Percentiles rank a stretch among this genome's conserved stretches.
These are phyloP conservation scores for Ametastegia equiseti DNA, from an alignment of 2,888 invertebrate species.

Conservation along the genomic window DNA sequence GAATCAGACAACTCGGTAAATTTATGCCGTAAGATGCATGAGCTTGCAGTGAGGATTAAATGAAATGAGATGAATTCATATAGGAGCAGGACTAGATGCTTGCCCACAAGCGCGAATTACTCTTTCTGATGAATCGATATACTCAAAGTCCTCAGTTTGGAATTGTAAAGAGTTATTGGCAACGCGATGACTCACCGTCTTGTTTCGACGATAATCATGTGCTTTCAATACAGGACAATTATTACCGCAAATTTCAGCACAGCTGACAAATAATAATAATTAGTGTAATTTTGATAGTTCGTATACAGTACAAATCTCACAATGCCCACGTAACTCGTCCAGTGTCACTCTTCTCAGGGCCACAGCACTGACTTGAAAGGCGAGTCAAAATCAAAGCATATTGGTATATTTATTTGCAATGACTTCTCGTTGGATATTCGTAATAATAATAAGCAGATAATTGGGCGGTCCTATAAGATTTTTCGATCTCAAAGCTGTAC, in stretches of 20 bases:
- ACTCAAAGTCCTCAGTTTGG: not conserved
- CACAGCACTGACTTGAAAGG: constrained; percentile 11
- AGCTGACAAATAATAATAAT: not conserved
- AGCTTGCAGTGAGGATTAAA: no score
- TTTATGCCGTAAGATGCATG: no score
- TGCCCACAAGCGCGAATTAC: not conserved
- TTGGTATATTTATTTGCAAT: not conserved
- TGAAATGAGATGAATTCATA: not conserved
- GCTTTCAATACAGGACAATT: not conserved
- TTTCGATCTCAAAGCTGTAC: no score
- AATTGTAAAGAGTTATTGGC: not conserved
- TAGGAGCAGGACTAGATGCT: not conserved
- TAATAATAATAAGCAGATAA: not conserved
- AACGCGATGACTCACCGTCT: not conserved
- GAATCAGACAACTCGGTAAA: no score
- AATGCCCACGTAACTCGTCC: not conserved
- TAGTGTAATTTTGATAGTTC: not conserved
- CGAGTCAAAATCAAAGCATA: not conserved
- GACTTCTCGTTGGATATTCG: not conserved
- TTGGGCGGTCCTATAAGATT: no score
- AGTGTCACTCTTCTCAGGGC: not conserved
- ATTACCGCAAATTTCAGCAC: not conserved
- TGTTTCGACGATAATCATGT: not conserved
- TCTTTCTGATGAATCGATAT: not conserved
- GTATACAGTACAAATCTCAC: not conserved